A percentile compares a stretch with the other conserved stretches of the same genome.
Evolutionary conservation across 92 coral and sea anemone species (phyloP).

Genomic region (Blastomussa wellsi): DNA sequence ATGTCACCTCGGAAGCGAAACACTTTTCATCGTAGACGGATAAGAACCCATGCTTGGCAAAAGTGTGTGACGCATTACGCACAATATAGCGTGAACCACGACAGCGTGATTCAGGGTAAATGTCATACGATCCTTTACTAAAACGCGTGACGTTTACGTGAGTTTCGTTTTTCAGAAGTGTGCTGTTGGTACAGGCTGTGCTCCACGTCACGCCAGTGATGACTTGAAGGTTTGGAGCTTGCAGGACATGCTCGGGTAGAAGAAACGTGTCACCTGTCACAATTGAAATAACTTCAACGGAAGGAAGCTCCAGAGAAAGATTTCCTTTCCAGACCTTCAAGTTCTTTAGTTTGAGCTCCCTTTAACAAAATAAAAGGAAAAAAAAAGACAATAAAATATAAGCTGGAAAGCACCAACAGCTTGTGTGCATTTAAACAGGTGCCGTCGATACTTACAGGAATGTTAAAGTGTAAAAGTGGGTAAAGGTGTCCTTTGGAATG

Average conservation of each 20-base stretch:
- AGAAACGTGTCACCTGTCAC: constrained; percentile 38
- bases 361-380: not conserved
- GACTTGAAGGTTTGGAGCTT: constrained; percentile 40
- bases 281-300: constrained; percentile 49
- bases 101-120: constrained; percentile 59
- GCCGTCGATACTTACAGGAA: constrained; percentile 41
- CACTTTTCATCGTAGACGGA: constrained; percentile 46
- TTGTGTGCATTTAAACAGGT: not conserved
- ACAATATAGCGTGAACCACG: constrained; percentile 66
- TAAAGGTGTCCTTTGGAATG: constrained; percentile 42
- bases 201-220: constrained; percentile 75
- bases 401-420: not conserved
- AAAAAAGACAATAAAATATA: not conserved
- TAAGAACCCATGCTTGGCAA: constrained; percentile 68
- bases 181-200: constrained; percentile 49
- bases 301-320: constrained; percentile 44
- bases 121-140: constrained; percentile 41
- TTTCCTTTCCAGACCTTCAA: constrained; percentile 59
- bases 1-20: constrained; percentile 51
- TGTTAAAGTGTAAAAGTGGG: constrained; percentile 26
- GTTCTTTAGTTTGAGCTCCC: constrained; percentile 44
- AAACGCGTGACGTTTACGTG: constrained; percentile 41
- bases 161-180: constrained; percentile 50
- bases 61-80: constrained; percentile 27
- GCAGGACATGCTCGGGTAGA: constrained; percentile 49